Conservation (phyloP, 1,140 invertebrate genomes). For the Anthonomus grandis region DNA sequence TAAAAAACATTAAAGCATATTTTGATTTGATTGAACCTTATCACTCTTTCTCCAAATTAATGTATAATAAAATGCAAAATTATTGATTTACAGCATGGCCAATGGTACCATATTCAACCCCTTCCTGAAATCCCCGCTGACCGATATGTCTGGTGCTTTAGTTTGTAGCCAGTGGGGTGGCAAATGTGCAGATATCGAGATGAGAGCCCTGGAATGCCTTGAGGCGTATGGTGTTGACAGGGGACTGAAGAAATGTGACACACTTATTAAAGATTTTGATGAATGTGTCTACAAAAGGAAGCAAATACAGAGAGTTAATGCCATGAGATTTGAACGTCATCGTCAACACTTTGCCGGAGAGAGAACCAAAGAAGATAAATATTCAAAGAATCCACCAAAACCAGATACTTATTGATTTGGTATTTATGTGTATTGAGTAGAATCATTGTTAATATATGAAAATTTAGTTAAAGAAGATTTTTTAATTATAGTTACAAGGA, state of each 20-base stretch:
- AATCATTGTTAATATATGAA: constrained; percentile 6
- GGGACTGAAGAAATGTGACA: constrained; percentile 55
- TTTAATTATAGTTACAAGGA: too few relatives aligned
- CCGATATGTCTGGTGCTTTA: constrained; percentile 62
- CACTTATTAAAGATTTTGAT: constrained; percentile 60
- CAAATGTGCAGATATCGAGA: constrained; percentile 62
- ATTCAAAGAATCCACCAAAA: constrained; percentile 49
- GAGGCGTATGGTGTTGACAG: constrained; percentile 68
- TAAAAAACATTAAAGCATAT: too few relatives aligned
- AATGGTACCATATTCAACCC: constrained; percentile 55
- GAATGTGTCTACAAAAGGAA: constrained; percentile 62
- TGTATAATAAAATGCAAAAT: too few relatives aligned
- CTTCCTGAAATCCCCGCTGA: constrained; percentile 61
- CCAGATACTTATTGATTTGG: constrained; percentile 49
- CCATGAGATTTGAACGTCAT: constrained; percentile 56
- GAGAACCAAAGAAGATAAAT: constrained; percentile 47
- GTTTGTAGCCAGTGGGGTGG: constrained; percentile 60
- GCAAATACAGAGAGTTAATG: constrained; percentile 55
- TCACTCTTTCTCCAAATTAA: too few relatives aligned
- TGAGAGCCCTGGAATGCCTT: constrained; percentile 65
- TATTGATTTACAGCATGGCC: constrained; percentile 43
- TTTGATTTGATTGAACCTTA: too few relatives aligned
- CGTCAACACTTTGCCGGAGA: constrained; percentile 54
- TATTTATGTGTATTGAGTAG: not conserved
- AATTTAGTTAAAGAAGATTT: too few relatives aligned